A percentile compares a stretch with the other conserved stretches of the same genome.
Conservation (phyloP, 2,888 invertebrate genomes). For the Thera britannica region DNA sequence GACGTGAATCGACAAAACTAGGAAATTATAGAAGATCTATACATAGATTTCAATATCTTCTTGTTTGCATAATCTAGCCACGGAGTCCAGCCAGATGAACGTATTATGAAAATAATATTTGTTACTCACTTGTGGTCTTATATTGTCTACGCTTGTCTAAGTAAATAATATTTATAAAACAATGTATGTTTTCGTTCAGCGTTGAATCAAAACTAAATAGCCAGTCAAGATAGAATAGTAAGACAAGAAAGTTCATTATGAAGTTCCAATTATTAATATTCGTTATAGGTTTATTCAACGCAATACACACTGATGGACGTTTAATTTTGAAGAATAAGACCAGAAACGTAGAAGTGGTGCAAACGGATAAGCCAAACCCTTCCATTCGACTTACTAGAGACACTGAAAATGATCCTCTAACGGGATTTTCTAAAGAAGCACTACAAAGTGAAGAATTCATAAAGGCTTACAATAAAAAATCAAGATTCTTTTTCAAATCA, state of each 20-base stretch:
- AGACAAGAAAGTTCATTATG: conserved; percentile 54
- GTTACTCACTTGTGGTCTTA: conserved; percentile 43
- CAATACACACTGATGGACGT: conserved; percentile 48
- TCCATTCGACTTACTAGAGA: conserved; percentile 52
- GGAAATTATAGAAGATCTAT: too few relatives aligned
- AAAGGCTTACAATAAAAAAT: conserved; percentile 41
- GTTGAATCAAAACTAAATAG: conserved; percentile 50
- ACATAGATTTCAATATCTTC: too few relatives aligned
- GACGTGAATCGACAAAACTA: too few relatives aligned
- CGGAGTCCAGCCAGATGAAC: not conserved
- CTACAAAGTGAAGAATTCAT: conserved; percentile 46
- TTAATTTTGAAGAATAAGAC: conserved; percentile 56
- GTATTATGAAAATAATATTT: conserved; percentile 51
- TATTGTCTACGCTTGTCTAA: conserved; percentile 38
- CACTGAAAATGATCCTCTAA: conserved; percentile 44
- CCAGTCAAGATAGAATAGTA: conserved; percentile 54
- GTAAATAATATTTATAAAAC: conserved; percentile 61
- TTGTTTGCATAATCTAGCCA: too few relatives aligned
- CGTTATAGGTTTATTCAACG: conserved; percentile 40
- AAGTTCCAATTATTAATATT: conserved; percentile 48
- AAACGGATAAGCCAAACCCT: conserved; percentile 45
- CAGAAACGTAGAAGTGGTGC: conserved; percentile 44
- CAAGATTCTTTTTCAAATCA: conserved; percentile 37
- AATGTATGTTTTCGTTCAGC: conserved; percentile 62
- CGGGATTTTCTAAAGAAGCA: conserved; percentile 51